These are phyloP conservation scores for Hucho hucho DNA, from an alignment of 2,113 vertebrate species.

Conservation along the genomic window DNA sequence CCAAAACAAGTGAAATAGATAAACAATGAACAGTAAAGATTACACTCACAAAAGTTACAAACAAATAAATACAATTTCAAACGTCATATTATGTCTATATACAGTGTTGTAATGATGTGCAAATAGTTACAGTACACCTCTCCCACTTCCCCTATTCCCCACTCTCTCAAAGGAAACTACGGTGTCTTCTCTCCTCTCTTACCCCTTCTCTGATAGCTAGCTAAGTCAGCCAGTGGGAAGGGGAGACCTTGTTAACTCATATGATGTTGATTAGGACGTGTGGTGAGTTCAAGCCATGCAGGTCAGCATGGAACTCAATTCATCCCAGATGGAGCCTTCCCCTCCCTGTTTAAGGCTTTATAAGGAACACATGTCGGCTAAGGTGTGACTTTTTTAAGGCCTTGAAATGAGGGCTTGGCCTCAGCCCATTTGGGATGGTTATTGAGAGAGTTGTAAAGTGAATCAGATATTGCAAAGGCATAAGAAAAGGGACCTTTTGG, in stretches of 20 bases:
- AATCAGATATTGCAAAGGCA: neutral
- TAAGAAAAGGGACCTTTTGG: neutral
- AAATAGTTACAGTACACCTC: no score
- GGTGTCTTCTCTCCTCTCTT: neutral
- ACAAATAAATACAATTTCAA: no score
- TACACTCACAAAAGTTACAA: no score
- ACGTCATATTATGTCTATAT: no score
- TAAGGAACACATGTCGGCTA: conserved; percentile 58
- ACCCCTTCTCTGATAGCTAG: neutral
- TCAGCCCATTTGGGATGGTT: neutral
- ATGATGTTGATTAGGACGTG: conserved; percentile 35
- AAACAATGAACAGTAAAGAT: no score
- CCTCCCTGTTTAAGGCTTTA: conserved; percentile 39
- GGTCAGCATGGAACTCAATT: conserved; percentile 51
- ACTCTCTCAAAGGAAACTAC: neutral
- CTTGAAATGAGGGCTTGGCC: neutral
- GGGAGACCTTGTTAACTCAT: conserved; percentile 25
- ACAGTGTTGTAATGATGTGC: no score
- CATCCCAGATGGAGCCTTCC: conserved; percentile 53
- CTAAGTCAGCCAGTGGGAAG: neutral
- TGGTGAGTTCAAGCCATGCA: conserved; percentile 45
- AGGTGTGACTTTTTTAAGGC: conserved; percentile 48
- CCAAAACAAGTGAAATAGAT: no score
- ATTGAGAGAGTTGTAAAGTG: neutral
- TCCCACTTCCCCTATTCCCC: neutral